These are phyloP conservation scores for Elmis aenea DNA, from an alignment of 2,888 invertebrate species.

Conservation along the genomic window DNA sequence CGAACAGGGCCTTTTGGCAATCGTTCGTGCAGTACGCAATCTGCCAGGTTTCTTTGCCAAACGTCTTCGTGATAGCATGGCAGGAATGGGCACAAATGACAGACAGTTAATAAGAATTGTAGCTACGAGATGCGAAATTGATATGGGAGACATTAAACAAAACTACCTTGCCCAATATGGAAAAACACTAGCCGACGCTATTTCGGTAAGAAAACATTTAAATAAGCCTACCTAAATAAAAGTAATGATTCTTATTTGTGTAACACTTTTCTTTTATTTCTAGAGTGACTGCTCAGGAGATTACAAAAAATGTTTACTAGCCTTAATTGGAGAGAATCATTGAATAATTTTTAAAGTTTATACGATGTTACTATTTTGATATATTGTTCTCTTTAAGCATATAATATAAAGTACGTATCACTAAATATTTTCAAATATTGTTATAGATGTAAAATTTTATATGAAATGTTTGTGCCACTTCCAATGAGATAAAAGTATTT, in stretches of 20 bases:
- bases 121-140: slow-evolving; percentile 78
- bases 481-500: too few species aligned
- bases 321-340: slow-evolving; percentile 52
- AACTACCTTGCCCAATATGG: slow-evolving; percentile 72
- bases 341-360: too few species aligned
- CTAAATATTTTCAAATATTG: too few species aligned
- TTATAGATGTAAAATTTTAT: too few species aligned
- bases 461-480: too few species aligned
- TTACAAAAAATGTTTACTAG: slow-evolving; percentile 78
- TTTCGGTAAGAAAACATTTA: slow-evolving; percentile 67
- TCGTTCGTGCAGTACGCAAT: slow-evolving; percentile 75
- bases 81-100: slow-evolving; percentile 86
- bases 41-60: slow-evolving; percentile 81
- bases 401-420: too few species aligned
- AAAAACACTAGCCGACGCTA: slow-evolving; percentile 72
- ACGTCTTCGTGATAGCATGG: slow-evolving; percentile 81
- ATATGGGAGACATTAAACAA: slow-evolving; percentile 78
- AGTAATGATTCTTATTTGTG: slow-evolving; percentile 12
- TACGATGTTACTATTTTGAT: too few species aligned
- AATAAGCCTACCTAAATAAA: too few species aligned
- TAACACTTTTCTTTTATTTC: slow-evolving; percentile 46
- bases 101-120: slow-evolving; percentile 78
- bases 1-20: slow-evolving; percentile 74
- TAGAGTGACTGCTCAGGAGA: slow-evolving; percentile 82
- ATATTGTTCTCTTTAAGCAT: too few species aligned